Evolutionary conservation across 2,888 invertebrate genomes (phyloP).

Genomic region (Mesorhabditis sp.): DNA sequence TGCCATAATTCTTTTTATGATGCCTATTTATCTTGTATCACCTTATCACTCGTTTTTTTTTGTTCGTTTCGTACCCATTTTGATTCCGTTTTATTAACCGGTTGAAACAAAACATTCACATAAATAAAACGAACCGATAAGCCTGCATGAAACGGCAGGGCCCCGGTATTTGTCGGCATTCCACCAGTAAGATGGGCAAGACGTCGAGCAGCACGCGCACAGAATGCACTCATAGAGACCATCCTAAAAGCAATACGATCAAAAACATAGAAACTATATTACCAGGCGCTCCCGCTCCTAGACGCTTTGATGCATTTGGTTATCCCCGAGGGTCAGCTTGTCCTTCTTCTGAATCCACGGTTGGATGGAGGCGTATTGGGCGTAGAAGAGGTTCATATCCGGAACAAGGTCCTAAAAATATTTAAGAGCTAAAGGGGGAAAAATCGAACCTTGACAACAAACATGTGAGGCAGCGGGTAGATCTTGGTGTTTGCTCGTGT

Average conservation of each 20-base stretch:
- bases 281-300: constrained; percentile 84
- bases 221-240: constrained; percentile 95
- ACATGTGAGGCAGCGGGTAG: constrained; percentile 97
- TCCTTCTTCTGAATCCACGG: constrained; percentile 83
- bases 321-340: constrained; percentile 66
- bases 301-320: constrained; percentile 81
- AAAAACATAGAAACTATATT: constrained; percentile 35
- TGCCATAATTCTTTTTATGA: no score
- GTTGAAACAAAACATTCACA: no score
- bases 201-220: constrained; percentile 93
- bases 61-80: no score
- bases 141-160: constrained; percentile 98
- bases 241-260: constrained; percentile 67
- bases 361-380: constrained; percentile 88
- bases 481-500: constrained; percentile 75
- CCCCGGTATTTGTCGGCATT: constrained; percentile 94
- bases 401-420: constrained; percentile 59
- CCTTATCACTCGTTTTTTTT: no score
- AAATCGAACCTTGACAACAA: constrained; percentile 78
- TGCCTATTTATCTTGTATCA: no score
- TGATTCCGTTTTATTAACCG: no score
- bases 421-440: neutral
- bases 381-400: constrained; percentile 92
- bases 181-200: constrained; percentile 99
- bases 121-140: constrained; percentile 74